Evolutionary conservation across 2,113 vertebrate genomes (phyloP), one percentile per base, ranked within the genome.

Genomic region (Amphilophus citrinellus): DNA sequence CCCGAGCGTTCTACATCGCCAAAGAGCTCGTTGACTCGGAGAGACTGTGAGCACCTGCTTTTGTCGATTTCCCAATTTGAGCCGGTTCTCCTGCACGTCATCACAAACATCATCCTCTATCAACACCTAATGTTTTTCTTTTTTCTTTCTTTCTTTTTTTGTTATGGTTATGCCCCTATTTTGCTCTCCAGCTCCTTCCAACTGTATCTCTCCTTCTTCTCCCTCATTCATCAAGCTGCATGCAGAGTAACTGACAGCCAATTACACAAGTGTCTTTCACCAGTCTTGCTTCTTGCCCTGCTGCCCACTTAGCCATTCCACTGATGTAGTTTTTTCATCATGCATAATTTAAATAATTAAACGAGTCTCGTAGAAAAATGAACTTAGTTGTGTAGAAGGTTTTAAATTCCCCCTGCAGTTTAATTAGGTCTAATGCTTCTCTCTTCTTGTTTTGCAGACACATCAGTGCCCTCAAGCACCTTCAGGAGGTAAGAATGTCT

Each of bases 11-110:
- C 83, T 95, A 97, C 84, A 94, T 99, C 17, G 98, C 96, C 61
- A 97, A 98, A 93, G 97, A 98, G 82, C 95, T 99, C 59, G 90
- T 97, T 82, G 96, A 98, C 88, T 98, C 98, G 0, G 98, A 99
- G 94, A 97, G 96, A 97, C 84, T 73, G 98, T 99, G 93, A 99
- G 98, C 97, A 82, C 84, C 84, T 30, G 27, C 77, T 32, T 68
- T 22, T 75, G 66, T 42, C 27, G 66, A 63, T 85, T 65, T 57
- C 65, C 78, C 57, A 32, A 6, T 76, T 47, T n/a, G 18, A 75
- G 61, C 57, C 42, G 3, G 4, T 27, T 57, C 20, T 73, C 65
- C 13, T 77, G 13, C 47, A 61, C 53, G 61, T 68, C 86, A 63
- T 27, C 59, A 68, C 50, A 84, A 63, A 61, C 62, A 77, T 79